Evolutionary conservation across 2,888 invertebrate species (phyloP), one percentile per base, ranked within the genome.

Genomic region (Synanthedon tipuliformis): DNA sequence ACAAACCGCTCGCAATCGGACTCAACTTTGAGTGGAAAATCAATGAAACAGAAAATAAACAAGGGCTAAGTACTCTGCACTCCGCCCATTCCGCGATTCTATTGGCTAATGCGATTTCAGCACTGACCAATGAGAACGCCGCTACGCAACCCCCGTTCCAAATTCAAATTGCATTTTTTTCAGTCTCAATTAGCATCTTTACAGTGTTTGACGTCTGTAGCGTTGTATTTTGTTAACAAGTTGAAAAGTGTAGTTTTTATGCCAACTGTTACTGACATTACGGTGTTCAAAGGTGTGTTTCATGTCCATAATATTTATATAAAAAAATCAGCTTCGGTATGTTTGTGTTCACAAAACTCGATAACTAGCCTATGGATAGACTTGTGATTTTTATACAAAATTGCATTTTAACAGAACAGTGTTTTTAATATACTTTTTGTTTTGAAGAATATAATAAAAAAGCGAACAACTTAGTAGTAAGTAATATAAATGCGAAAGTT

Each of bases 241-340:
- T 10, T 12, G 7, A 50, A 48, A 12, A 50, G 49, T 41, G 51
- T 51, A 60, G 50, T 65, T 72, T 81, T 69, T 78, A 85, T 86
- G 85, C 85, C 85, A 65, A 85, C 84, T 56, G 72, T 83, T 55
- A 78, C 76, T 56, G 69, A 77, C 65, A 64, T 67, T 48, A 57
- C 45, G 45, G 45, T 13, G 15, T 13, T n/a, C 15, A 45, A 45
- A 45, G 45, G 45, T 45, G 13, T 13, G 41, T 45, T 27, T 27
- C 7, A 27, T 27, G 27, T 27, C 8, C 27, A 27, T 27, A 27
- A 3, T 7, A 0, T 27, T 27, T 27, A 27, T 27, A 8, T 8
- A 8, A 8, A 27, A 23, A 23, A 23, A 23, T 23, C 23, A 4
- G 4, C 0, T 23, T 23, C 4, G 1, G 23, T 23, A 23, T 23